Evolutionary conservation across 2,888 invertebrate genomes (phyloP), one percentile per base, ranked within the genome.

Genomic region (Sipha maydis): DNA sequence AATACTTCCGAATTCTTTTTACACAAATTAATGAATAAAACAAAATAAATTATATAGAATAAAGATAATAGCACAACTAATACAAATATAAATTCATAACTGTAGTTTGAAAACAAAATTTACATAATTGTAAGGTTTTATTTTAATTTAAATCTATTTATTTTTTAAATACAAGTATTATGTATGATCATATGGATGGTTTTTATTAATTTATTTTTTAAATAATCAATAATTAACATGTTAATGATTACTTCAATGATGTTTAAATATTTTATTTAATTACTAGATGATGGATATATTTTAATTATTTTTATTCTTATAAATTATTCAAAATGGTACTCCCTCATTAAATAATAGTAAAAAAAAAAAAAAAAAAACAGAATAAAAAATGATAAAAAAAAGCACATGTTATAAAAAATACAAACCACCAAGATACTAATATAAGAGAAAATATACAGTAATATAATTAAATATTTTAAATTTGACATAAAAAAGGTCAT

Each of bases 21-120:
- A 69, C 14, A 85, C 77, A 77, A 61, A 61, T 84, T 31, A 77
- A 84, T 76, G 3, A 73, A 83, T 73, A 83, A 83, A n/a, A 83
- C n/a, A 69, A 61, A 76, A 84, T 84, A 17, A 84, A 84, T 76
- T 31, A 85, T 28, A 76, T 85, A 25, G 41, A 61, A 76, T 9
- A 77, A 25, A 14, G 8, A 48, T 48, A 69, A 67, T 41, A 75
- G 38, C 8, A 11, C 61, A 28, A 21, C 28, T 77, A 77, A 85
- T 76, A 85, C 19, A 67, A 67, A 77, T 31, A 31, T 11, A 67
- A 67, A 67, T 28, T 83, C 28, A 38, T 67, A 77, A 48, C 8
- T 67, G n/a, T n/a, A 19, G 31, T n/a, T 21, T 28, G 19, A 19
- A 19, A 56, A 75, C 17, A 28, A 38, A 84, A 75, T 84, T 14